phyloP scores from a whole-genome alignment of 2,113 vertebrate genomes.

The Anser cygnoides region DNA sequence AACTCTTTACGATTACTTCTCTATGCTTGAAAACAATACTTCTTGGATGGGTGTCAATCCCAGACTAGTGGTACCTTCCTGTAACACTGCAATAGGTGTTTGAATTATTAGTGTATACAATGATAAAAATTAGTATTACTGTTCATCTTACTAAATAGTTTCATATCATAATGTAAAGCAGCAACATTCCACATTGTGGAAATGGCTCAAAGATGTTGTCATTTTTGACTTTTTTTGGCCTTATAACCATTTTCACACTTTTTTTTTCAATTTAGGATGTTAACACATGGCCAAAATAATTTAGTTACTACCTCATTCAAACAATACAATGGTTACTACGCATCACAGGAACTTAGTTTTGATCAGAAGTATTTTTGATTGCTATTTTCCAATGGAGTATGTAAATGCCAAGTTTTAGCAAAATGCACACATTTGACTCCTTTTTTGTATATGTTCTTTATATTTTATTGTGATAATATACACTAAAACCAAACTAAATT shows the following conservation, averaged over 20 bases:
- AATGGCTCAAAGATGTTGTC: conserved; percentile 62
- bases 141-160: conserved; percentile 55
- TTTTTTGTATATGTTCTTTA: conserved; percentile 78
- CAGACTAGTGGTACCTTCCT: conserved; percentile 72
- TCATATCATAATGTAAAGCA: conserved; percentile 63
- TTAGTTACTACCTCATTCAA: conserved; percentile 88
- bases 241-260: conserved; percentile 75
- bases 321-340: conserved; percentile 76
- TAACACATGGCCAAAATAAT: conserved; percentile 82
- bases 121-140: conserved; percentile 50
- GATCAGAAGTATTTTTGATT: conserved; percentile 75
- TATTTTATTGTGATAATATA: conserved; percentile 79
- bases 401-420: conserved; percentile 76
- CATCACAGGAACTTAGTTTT: conserved; percentile 76
- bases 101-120: conserved; percentile 63
- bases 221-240: conserved; percentile 73
- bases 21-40: conserved; percentile 71
- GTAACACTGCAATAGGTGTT: conserved; percentile 64
- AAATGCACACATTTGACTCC: conserved; percentile 74
- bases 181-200: conserved; percentile 73
- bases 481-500: conserved; percentile 79
- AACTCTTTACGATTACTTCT: conserved; percentile 71
- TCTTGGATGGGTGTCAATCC: conserved; percentile 68
- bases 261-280: conserved; percentile 71
- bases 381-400: conserved; percentile 72